Evolutionary conservation across 1,140 invertebrate genomes (phyloP).

Genomic region (Frieseomelitta varia): DNA sequence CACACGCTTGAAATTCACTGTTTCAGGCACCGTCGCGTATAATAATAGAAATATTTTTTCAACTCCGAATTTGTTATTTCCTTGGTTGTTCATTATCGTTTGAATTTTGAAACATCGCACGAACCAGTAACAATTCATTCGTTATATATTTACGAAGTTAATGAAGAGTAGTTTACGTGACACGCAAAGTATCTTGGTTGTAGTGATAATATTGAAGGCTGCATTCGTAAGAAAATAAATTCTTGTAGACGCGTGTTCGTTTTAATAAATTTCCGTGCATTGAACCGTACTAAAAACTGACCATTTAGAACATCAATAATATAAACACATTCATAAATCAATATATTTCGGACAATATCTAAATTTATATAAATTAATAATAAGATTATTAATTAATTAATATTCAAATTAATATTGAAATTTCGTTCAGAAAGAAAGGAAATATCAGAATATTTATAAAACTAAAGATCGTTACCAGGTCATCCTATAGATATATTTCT

Average conservation of each 20-base stretch:
- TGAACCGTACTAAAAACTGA: too few species aligned
- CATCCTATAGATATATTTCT: neutral
- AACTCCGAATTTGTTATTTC: neutral
- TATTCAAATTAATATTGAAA: neutral
- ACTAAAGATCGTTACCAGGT: neutral
- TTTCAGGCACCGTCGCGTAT: conserved; percentile 48
- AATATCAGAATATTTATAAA: neutral
- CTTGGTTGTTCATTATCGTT: neutral
- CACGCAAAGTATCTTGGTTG: neutral
- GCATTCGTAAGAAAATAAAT: neutral
- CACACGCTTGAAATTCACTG: conserved; percentile 14
- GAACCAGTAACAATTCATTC: neutral
- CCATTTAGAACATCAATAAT: neutral
- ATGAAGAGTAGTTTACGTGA: neutral
- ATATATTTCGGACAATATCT: neutral
- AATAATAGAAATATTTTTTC: neutral
- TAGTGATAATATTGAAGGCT: neutral
- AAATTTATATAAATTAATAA: neutral
- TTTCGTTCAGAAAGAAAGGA: neutral
- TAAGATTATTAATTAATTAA: too few species aligned
- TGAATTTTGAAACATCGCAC: neutral
- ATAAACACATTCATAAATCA: neutral
- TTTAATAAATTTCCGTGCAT: too few species aligned
- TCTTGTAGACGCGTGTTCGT: neutral
- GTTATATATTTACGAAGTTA: neutral